These are phyloP conservation scores for Tympanuchus pallidicinctus DNA, from an alignment of 2,113 vertebrate species.

Conservation along the genomic window DNA sequence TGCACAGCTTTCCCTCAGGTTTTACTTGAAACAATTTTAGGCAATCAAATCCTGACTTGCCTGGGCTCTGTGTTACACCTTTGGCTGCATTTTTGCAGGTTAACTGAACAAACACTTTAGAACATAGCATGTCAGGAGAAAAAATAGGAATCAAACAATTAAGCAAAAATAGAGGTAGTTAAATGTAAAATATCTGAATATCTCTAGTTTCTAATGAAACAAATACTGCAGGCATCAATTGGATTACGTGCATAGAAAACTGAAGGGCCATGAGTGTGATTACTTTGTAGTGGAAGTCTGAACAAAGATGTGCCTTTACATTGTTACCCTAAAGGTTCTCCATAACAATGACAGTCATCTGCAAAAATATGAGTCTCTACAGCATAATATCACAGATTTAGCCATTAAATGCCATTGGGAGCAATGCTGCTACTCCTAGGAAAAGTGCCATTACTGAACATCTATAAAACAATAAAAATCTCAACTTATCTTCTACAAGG, in stretches of 20 bases:
- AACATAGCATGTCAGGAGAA: neutral
- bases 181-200: neutral
- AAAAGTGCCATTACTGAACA: neutral
- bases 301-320: neutral
- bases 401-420: conserved; percentile 2
- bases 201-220: neutral
- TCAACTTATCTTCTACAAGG: neutral
- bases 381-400: conserved; percentile 33
- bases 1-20: neutral
- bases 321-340: neutral
- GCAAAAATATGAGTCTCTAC: neutral
- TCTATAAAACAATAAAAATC: conserved; percentile 41
- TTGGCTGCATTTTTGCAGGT: neutral
- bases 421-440: neutral
- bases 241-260: neutral
- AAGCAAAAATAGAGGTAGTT: neutral
- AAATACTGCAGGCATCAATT: neutral
- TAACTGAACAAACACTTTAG: neutral
- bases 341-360: conserved; percentile 17
- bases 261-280: neutral
- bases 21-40: neutral
- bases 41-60: neutral
- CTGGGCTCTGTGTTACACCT: neutral
- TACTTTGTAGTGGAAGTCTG: neutral
- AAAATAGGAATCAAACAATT: neutral